Evolutionary conservation across 1,140 invertebrate species (phyloP).

Genomic region (Leucophenga varia): DNA sequence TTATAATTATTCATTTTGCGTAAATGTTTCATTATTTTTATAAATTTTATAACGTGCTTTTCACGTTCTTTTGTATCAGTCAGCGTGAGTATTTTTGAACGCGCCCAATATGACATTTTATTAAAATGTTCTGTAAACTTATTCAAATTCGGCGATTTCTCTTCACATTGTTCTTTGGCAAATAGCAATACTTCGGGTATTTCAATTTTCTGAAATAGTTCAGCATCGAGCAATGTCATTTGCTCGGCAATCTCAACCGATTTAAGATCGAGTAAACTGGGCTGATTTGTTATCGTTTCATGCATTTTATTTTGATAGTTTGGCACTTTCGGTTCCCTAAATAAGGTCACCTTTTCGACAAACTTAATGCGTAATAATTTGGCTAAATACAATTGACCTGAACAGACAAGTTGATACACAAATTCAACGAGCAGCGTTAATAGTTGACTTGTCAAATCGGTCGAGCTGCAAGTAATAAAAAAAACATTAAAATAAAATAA

Average conservation of each 20-base stretch:
- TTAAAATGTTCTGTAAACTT: slow-evolving; percentile 99
- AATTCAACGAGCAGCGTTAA: slow-evolving; percentile 84
- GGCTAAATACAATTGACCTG: slow-evolving; percentile 83
- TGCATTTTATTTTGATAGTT: slow-evolving; percentile 14
- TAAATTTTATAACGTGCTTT: slow-evolving; percentile 93
- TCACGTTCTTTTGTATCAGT: slow-evolving; percentile 92
- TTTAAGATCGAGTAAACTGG: slow-evolving; percentile 86
- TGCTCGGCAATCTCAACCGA: slow-evolving; percentile 86
- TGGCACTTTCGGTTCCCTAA: slow-evolving; percentile 39
- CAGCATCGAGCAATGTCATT: slow-evolving; percentile 95
- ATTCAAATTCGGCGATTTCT: slow-evolving; percentile 93
- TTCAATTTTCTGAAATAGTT: slow-evolving; percentile 95
- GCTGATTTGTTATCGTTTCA: slow-evolving; percentile 17
- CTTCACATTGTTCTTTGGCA: slow-evolving; percentile 96
- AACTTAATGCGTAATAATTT: slow-evolving; percentile 87
- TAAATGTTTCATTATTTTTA: slow-evolving; percentile 98
- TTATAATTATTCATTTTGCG: slow-evolving; percentile 98
- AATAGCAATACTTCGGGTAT: slow-evolving; percentile 95
- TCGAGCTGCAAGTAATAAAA: slow-evolving; percentile 63
- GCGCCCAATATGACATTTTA: slow-evolving; percentile 98
- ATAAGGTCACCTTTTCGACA: slow-evolving; percentile 71
- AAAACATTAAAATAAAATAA: slow-evolving; percentile 1
- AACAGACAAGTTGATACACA: slow-evolving; percentile 85
- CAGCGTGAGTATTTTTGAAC: slow-evolving; percentile 76
- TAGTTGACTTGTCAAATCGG: slow-evolving; percentile 76